These are phyloP conservation scores for Galerucella calmariensis DNA, from an alignment of 2,888 invertebrate genomes.

Conservation along the genomic window DNA sequence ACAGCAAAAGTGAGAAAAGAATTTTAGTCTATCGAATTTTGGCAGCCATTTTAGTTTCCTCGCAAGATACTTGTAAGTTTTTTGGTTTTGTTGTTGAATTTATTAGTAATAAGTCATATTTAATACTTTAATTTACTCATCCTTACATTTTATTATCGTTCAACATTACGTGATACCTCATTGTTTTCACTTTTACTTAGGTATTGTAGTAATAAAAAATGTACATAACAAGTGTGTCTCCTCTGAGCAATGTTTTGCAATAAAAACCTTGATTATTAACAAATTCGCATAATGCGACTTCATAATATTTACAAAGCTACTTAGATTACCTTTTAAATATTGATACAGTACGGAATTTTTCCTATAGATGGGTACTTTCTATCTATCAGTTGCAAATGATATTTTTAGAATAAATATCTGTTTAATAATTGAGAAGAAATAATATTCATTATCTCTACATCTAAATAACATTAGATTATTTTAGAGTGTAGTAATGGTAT, in stretches of 20 bases:
- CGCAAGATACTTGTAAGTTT: constrained; percentile 53
- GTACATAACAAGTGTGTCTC: constrained; percentile 14
- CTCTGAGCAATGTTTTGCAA: constrained; percentile 17
- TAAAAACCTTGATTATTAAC: constrained; percentile 18
- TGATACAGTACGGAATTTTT: background rate
- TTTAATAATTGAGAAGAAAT: too few relatives aligned
- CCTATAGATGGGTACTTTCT: too few relatives aligned
- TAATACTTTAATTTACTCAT: background rate
- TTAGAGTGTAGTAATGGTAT: too few relatives aligned
- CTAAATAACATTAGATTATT: too few relatives aligned
- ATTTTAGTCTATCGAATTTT: constrained; percentile 46
- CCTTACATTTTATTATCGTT: background rate
- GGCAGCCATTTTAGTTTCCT: constrained; percentile 50
- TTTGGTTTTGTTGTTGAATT: constrained; percentile 35
- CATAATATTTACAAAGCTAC: background rate
- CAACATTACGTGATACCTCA: too few relatives aligned
- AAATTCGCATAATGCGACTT: background rate
- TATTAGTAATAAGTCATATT: background rate
- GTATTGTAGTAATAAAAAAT: background rate
- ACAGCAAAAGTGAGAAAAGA: constrained; percentile 39
- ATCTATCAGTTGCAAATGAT: too few relatives aligned
- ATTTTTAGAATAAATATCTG: too few relatives aligned
- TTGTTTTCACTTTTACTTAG: background rate
- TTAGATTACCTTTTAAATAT: background rate
- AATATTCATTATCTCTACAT: too few relatives aligned